A percentile compares a stretch with the other conserved stretches of the same genome.
Conservation (phyloP, 2,888 invertebrate species). For the Synanthedon formicaeformis region DNA sequence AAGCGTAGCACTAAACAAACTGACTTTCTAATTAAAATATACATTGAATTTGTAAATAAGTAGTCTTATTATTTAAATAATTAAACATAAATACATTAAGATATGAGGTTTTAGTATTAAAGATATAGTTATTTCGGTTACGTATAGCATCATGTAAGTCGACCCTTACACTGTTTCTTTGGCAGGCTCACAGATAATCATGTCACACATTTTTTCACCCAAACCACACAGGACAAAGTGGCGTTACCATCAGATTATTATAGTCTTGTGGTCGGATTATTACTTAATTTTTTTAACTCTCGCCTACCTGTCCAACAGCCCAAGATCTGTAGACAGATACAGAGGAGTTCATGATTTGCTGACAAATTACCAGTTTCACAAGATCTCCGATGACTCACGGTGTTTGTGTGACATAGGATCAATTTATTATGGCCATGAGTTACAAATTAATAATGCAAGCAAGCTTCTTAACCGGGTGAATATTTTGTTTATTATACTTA, state of each 20-base stretch:
- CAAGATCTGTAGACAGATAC: conserved; percentile 29
- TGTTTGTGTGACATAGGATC: conserved; percentile 9
- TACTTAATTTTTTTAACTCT: conserved; percentile 59
- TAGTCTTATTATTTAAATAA: too few species aligned
- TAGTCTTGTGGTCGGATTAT: conserved; percentile 64
- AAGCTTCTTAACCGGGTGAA: conserved; percentile 67
- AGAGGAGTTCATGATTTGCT: conserved; percentile 39
- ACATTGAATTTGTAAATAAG: too few species aligned
- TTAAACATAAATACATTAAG: too few species aligned
- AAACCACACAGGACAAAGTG: conserved; percentile 70
- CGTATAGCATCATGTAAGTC: conserved; percentile 26
- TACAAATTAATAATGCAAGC: conserved; percentile 62
- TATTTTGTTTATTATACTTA: conserved; percentile 65
- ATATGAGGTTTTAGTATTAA: too few species aligned
- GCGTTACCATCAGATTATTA: conserved; percentile 70
- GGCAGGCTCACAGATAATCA: conserved; percentile 58
- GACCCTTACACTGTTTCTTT: conserved; percentile 33
- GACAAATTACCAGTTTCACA: conserved; percentile 25
- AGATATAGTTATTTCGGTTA: too few species aligned
- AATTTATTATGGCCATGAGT: conserved; percentile 22
- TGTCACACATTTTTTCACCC: conserved; percentile 64
- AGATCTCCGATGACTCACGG: conserved; percentile 15
- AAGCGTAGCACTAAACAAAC: too few species aligned
- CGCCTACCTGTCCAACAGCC: conserved; percentile 56
- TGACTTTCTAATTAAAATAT: too few species aligned